Percentiles rank a stretch among this genome's conserved stretches.
These are phyloP conservation scores for Cisticola juncidis DNA, from an alignment of 2,113 vertebrate species.

Conservation along the genomic window DNA sequence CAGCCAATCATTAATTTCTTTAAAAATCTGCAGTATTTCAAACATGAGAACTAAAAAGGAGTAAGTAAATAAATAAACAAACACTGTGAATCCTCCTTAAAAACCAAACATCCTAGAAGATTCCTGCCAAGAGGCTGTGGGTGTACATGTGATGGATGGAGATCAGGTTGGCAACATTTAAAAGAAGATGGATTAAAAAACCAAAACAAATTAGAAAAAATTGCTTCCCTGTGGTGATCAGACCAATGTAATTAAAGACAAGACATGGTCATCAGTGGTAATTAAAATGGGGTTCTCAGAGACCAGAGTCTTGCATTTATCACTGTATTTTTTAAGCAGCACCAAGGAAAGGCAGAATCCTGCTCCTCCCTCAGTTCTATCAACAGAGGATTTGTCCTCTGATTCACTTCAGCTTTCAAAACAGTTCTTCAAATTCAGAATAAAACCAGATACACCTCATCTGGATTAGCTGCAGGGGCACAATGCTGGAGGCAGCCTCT, in stretches of 20 bases:
- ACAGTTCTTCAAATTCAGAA: not conserved
- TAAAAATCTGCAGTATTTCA: not conserved
- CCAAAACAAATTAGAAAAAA: not conserved
- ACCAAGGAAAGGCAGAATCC: not conserved
- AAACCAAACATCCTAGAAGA: not conserved
- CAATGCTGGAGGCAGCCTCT: fast-evolving
- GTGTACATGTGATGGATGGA: not conserved
- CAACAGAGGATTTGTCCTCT: fast-evolving
- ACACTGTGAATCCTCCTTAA: not conserved
- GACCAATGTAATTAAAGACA: not conserved
- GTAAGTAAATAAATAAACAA: not conserved
- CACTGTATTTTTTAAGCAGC: not conserved
- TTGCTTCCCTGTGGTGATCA: not conserved
- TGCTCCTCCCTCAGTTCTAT: not conserved
- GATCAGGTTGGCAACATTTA: not conserved
- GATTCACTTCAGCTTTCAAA: not conserved
- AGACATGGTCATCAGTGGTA: not conserved
- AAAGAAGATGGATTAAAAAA: not conserved
- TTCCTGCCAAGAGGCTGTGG: not conserved
- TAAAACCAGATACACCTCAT: fast-evolving
- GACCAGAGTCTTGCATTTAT: not conserved
- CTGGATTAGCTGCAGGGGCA: not conserved
- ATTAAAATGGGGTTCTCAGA: not conserved
- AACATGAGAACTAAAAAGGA: not conserved
- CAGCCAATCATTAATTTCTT: not conserved